phyloP scores from a whole-genome alignment of 2,888 invertebrate genomes.

The Drosophila cognata region DNA sequence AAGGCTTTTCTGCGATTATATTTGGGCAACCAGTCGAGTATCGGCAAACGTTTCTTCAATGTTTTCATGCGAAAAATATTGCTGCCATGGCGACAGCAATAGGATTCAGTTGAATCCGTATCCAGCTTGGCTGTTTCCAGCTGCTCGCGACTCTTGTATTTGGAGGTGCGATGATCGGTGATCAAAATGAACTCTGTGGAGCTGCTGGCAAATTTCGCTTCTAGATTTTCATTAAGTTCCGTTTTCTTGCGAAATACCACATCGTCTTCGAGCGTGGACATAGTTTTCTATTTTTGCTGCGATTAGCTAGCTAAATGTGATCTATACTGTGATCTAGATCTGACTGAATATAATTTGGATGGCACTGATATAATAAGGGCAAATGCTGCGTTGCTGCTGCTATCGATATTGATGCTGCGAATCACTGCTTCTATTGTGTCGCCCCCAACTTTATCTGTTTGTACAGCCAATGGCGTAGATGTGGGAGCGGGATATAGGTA shows the following conservation, averaged over 20 bases:
- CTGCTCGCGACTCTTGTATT: constrained; percentile 74
- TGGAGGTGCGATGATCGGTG: constrained; percentile 80
- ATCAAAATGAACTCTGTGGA: constrained; percentile 83
- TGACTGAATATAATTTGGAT: constrained; percentile 39
- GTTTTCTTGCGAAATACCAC: constrained; percentile 72
- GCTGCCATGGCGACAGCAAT: constrained; percentile 66
- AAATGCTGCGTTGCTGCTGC: constrained; percentile 45
- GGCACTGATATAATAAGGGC: constrained; percentile 32
- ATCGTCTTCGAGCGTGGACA: constrained; percentile 79
- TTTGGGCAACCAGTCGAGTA: constrained; percentile 91
- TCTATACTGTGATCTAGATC: constrained; percentile 16
- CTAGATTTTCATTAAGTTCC: constrained; percentile 69
- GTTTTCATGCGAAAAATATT: constrained; percentile 88
- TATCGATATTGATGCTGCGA: constrained; percentile 46
- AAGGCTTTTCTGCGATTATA: constrained; percentile 90
- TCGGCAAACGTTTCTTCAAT: constrained; percentile 90
- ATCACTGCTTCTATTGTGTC: constrained; percentile 62
- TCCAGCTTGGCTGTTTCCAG: constrained; percentile 54
- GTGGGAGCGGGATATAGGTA: constrained; percentile 80
- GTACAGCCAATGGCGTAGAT: constrained; percentile 71
- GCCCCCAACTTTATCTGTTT: constrained; percentile 46
- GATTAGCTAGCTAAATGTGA: constrained; percentile 7
- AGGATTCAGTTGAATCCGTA: constrained; percentile 13
- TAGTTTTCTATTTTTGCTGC: constrained; percentile 20
- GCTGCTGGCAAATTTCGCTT: constrained; percentile 76